These are phyloP conservation scores for Scatophagus argus DNA, from an alignment of 2,113 vertebrate species.

Conservation along the genomic window DNA sequence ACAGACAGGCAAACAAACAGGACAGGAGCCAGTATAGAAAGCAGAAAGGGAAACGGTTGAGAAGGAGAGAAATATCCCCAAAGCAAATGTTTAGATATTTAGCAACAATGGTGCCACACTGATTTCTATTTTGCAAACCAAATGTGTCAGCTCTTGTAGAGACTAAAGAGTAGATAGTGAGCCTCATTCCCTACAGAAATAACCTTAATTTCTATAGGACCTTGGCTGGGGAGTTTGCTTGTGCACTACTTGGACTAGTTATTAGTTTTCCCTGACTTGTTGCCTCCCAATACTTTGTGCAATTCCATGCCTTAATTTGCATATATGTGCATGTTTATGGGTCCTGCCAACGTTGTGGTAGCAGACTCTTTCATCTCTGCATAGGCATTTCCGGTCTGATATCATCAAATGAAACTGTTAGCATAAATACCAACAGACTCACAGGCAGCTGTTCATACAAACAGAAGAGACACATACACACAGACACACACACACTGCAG, in stretches of 20 bases:
- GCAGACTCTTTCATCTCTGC: slow-evolving; percentile 56
- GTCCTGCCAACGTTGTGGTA: slow-evolving; percentile 11
- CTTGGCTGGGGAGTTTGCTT: slow-evolving; percentile 29
- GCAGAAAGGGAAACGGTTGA: background rate
- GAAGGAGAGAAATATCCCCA: background rate
- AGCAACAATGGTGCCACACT: background rate
- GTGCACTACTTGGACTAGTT: slow-evolving; percentile 22
- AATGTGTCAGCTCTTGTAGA: slow-evolving; percentile 11
- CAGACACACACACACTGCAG: slow-evolving; percentile 8
- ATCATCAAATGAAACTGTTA: slow-evolving; percentile 49
- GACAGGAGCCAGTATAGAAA: background rate
- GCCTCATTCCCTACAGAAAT: slow-evolving; percentile 27
- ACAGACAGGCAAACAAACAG: background rate
- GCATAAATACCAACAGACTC: slow-evolving; percentile 47
- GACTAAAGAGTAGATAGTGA: slow-evolving; percentile 1
- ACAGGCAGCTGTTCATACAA: slow-evolving; percentile 19
- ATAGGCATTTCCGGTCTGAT: slow-evolving; percentile 34
- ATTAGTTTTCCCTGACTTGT: slow-evolving; percentile 43
- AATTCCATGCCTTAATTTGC: slow-evolving; percentile 37
- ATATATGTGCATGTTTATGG: slow-evolving; percentile 40
- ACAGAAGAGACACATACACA: slow-evolving; percentile 3
- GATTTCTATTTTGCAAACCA: slow-evolving; percentile 49
- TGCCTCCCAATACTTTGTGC: slow-evolving; percentile 21
- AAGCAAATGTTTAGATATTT: background rate
- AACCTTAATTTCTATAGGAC: slow-evolving; percentile 43